A percentile compares a stretch with the other conserved stretches of the same genome.
Conservation (phyloP, 2,888 invertebrate genomes). For the Leptopterna dolabrata region DNA sequence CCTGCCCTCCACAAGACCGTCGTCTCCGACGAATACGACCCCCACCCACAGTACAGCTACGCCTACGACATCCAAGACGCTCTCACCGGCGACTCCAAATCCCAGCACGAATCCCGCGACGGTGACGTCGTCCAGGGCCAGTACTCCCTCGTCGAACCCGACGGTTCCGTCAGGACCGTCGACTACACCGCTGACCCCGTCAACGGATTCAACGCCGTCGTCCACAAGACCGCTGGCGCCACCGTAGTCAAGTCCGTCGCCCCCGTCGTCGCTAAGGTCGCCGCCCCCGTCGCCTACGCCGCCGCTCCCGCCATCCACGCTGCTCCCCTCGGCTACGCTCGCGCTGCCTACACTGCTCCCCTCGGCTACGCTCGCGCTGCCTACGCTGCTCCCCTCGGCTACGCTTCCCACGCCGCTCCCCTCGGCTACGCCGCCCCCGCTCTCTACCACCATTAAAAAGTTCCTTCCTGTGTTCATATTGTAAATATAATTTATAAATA, state of each 20-base stretch:
- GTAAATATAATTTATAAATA: slow-evolving; percentile 29
- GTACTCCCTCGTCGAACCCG: slow-evolving; percentile 40
- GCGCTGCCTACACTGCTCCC: slow-evolving; percentile 31
- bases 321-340: slow-evolving; percentile 35
- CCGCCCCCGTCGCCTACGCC: slow-evolving; percentile 17
- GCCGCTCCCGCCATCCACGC: slow-evolving; percentile 3
- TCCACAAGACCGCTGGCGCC: slow-evolving; percentile 42
- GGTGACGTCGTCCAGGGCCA: slow-evolving; percentile 38
- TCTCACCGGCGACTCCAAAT: slow-evolving; percentile 42
- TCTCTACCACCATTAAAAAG: slow-evolving; percentile 55
- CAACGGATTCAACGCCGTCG: slow-evolving; percentile 46
- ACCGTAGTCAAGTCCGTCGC: slow-evolving; percentile 39
- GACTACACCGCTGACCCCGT: slow-evolving; percentile 44
- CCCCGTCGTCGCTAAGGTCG: slow-evolving; percentile 49
- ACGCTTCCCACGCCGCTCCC: no score
- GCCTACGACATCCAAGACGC: slow-evolving; percentile 46
- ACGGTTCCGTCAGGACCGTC: slow-evolving; percentile 43
- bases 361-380: slow-evolving; percentile 17
- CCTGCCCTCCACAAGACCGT: slow-evolving; percentile 36
- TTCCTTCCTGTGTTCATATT: background rate
- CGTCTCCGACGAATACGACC: slow-evolving; percentile 42
- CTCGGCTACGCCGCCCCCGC: slow-evolving; percentile 50
- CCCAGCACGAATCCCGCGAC: slow-evolving; percentile 42
- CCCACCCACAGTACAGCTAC: slow-evolving; percentile 43
- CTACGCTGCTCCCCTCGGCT: background rate